Base-by-base conservation (phyloP, 37 sponge, comb jelly and placozoan genomes). In the Cliona cf. orientalis region DNA sequence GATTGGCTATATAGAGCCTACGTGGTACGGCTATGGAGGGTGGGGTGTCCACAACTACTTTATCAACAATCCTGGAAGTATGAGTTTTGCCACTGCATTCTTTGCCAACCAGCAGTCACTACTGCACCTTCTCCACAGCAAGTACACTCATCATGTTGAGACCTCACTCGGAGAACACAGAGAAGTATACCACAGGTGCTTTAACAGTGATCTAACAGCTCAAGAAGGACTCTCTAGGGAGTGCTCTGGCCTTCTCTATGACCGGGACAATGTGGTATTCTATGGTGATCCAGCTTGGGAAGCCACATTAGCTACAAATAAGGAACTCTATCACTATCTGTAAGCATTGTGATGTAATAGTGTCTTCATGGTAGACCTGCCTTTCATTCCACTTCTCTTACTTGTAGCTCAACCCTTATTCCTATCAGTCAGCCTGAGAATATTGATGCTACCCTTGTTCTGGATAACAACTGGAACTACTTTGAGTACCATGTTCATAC, bases 81-180 rank as follows among this genome's bases (percentile, higher is more conserved):
- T 46, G 59, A 70, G 78, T 12, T 85, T 91, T 74, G 66, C 77
- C 64, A 82, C 85, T 32, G 61, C 91, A 22, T 91, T 86, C 82
- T 91, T 85, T 85, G 91, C 91, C 36, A 91, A 91, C 67, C 80
- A 85, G n/a, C 91, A 91, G 42, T 45, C 91, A 22, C 82, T 91
- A 17, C 57, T 80, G 21, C 19, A 43, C 34, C 35, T 68, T 43
- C 83, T 88, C 19, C 56, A 88, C 33, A 44, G 28, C 1, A 58
- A 63, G 37, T 81, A 74, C 53, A 38, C 41, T 12, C 21, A 62
- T 3, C 65, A 63, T 25, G 9, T 21, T 21, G 60, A 49, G 6
- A 39, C 56, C 11, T 25, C 58, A 0, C 5, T 58, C 0, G 62
- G 26, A 25, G 71, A 77, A 1, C 71, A 72, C 28, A 7, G 41